Percentiles rank a stretch among this genome's conserved stretches.
These are phyloP conservation scores for Penaeus vannamei DNA, from an alignment of 1,140 invertebrate genomes.

Conservation along the genomic window DNA sequence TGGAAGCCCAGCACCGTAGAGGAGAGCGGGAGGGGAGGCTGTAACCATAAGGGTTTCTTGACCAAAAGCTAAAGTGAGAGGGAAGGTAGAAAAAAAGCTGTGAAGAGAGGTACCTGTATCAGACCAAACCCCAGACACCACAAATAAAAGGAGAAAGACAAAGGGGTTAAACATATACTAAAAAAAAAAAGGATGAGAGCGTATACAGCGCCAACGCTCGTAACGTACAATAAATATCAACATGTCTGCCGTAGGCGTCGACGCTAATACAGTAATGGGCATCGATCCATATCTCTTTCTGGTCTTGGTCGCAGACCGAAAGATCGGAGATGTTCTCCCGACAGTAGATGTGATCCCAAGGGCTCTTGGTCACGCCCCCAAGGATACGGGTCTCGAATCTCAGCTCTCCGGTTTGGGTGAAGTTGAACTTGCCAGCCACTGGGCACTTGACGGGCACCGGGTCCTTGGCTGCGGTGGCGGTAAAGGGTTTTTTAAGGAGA, in stretches of 20 bases:
- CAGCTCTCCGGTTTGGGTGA: slow-evolving; percentile 81
- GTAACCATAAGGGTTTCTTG: no score
- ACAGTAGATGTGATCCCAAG: slow-evolving; percentile 75
- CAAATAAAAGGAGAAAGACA: not conserved
- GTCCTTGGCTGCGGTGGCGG: slow-evolving; percentile 81
- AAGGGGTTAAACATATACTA: slow-evolving; percentile 2
- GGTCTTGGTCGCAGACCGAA: slow-evolving; percentile 73
- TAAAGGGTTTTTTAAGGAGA: not conserved
- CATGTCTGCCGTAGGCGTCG: slow-evolving; percentile 76
- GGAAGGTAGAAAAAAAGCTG: not conserved
- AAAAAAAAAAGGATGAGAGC: not conserved
- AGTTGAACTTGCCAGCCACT: slow-evolving; percentile 95
- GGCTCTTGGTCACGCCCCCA: slow-evolving; percentile 76
- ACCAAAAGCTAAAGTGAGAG: no score
- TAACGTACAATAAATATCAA: slow-evolving; percentile 74
- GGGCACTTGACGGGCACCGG: slow-evolving; percentile 95
- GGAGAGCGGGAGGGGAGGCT: no score
- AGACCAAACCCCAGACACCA: not conserved
- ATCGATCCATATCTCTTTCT: slow-evolving; percentile 75
- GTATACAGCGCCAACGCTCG: no score
- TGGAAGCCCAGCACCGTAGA: no score
- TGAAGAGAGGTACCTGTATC: not conserved
- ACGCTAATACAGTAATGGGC: slow-evolving; percentile 76
- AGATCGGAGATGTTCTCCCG: slow-evolving; percentile 75
- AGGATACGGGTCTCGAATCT: slow-evolving; percentile 75